These are phyloP conservation scores for Halictus ligatus DNA, from an alignment of 2,888 invertebrate genomes.

Conservation along the genomic window DNA sequence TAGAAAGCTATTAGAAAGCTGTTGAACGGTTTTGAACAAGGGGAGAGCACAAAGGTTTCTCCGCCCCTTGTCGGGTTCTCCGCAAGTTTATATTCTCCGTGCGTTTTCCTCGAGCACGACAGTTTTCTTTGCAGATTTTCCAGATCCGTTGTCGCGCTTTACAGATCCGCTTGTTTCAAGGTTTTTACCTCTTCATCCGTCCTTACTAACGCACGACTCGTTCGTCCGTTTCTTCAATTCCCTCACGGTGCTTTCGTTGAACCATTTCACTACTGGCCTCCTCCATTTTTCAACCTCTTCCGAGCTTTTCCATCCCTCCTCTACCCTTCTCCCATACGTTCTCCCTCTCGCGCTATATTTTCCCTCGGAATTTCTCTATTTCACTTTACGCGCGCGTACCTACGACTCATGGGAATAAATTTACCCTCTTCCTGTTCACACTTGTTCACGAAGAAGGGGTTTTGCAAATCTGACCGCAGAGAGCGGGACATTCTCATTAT, in stretches of 20 bases:
- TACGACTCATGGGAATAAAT: not conserved
- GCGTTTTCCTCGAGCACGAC: constrained; percentile 1
- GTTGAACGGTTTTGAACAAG: not conserved
- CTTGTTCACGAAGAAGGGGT: not conserved
- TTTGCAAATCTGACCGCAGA: not conserved
- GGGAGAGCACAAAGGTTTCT: not conserved
- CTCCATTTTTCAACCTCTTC: constrained; percentile 15
- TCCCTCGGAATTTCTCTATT: not conserved
- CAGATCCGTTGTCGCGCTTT: constrained; percentile 12
- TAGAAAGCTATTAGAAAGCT: not conserved
- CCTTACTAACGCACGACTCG: not conserved
- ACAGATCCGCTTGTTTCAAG: constrained; percentile 11
- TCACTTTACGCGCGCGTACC: not conserved
- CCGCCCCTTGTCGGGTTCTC: not conserved
- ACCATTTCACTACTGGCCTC: constrained; percentile 5
- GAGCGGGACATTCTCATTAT: not conserved
- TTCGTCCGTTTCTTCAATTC: constrained; percentile 7
- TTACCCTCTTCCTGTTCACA: not conserved
- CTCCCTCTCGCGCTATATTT: not conserved
- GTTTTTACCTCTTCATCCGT: constrained; percentile 1
- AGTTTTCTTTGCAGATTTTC: constrained; percentile 20
- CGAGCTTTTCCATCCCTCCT: not conserved
- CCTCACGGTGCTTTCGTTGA: not conserved
- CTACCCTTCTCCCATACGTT: not conserved
- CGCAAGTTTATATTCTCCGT: not conserved